These are phyloP conservation scores for Cabera pusaria DNA, from an alignment of 2,888 invertebrate species.

Conservation along the genomic window DNA sequence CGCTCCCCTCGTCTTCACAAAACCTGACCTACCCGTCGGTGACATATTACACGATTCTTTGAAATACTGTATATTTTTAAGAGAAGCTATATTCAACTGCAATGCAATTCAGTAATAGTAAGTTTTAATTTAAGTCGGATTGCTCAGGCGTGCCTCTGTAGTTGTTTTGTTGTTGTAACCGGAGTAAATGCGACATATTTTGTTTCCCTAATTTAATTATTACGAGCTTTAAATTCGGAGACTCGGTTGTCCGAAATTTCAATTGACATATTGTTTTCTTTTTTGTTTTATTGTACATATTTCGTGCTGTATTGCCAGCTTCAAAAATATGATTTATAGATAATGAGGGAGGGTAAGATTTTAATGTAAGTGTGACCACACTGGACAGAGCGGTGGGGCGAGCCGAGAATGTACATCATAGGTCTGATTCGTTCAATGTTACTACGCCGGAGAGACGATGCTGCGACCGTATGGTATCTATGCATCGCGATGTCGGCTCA, in stretches of 20 bases:
- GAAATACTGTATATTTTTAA: constrained; percentile 10
- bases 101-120: constrained; percentile 30
- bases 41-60: too few relatives aligned
- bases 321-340: constrained; percentile 44
- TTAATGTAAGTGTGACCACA: constrained; percentile 23
- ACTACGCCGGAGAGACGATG: too few relatives aligned
- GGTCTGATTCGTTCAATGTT: too few relatives aligned
- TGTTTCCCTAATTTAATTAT: constrained; percentile 31
- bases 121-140: constrained; percentile 26
- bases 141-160: constrained; percentile 30
- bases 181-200: constrained; percentile 23
- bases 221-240: constrained; percentile 30
- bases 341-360: constrained; percentile 26
- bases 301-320: constrained; percentile 45
- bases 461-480: too few relatives aligned
- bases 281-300: constrained; percentile 35
- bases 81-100: constrained; percentile 19
- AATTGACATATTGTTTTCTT: constrained; percentile 28
- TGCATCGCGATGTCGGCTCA: too few relatives aligned
- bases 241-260: constrained; percentile 24
- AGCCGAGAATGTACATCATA: too few relatives aligned
- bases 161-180: constrained; percentile 13
- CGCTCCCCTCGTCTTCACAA: too few relatives aligned
- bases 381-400: too few relatives aligned
- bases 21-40: too few relatives aligned